phyloP scores from a whole-genome alignment of 2,113 vertebrate genomes.

The Coptodon bakossiorum region DNA sequence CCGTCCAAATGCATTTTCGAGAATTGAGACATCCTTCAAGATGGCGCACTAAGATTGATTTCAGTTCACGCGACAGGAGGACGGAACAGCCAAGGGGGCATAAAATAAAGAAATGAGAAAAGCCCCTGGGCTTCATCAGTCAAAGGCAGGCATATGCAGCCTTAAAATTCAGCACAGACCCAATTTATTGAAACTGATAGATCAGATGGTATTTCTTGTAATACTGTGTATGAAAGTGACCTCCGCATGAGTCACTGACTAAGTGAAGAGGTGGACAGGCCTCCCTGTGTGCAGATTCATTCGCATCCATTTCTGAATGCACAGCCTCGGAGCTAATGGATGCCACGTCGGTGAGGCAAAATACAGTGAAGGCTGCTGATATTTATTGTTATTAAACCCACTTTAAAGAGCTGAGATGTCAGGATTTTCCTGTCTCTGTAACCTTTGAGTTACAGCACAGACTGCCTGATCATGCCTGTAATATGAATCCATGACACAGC shows the following conservation, averaged over 20 bases:
- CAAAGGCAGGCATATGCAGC: background rate
- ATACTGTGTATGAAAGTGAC: background rate
- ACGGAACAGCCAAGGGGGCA: background rate
- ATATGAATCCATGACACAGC: background rate
- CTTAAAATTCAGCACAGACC: background rate
- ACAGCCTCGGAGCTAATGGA: background rate
- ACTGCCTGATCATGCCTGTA: background rate
- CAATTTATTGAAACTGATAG: background rate
- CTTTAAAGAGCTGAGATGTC: background rate
- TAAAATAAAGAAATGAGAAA: background rate
- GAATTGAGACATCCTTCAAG: background rate
- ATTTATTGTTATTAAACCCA: background rate
- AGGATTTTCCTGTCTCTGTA: background rate
- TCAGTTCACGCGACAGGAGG: background rate
- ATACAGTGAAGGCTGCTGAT: background rate
- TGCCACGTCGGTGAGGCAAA: background rate
- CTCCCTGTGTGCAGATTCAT: background rate
- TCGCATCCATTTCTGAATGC: background rate
- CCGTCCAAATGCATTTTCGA: background rate
- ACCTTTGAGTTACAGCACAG: background rate
- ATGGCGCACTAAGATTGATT: background rate
- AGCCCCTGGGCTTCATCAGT: background rate
- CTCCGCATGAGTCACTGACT: slow-evolving; percentile 23
- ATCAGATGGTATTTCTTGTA: background rate
- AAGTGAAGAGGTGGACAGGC: slow-evolving; percentile 26